Evolutionary conservation across 1,140 invertebrate genomes (phyloP).

Genomic region (Conus betulinus): DNA sequence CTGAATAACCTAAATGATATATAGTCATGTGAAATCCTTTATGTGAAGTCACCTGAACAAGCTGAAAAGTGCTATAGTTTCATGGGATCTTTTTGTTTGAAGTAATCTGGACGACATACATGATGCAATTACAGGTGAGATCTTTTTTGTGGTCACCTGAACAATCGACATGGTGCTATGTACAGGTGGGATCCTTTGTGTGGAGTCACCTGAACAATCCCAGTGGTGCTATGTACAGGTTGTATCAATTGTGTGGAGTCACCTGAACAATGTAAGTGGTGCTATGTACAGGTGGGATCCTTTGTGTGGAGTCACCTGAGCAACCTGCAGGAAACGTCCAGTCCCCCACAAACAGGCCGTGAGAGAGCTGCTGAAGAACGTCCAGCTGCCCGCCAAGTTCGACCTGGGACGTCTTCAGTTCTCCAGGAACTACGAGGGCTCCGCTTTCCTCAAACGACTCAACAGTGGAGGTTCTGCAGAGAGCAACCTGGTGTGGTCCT

Average conservation of each 20-base stretch:
- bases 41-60: too few relatives aligned
- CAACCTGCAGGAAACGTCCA: slow-evolving; percentile 89
- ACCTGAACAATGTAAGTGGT: neutral
- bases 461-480: slow-evolving; percentile 62
- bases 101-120: slow-evolving; percentile 89
- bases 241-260: too few relatives aligned
- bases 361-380: slow-evolving; percentile 85
- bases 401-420: slow-evolving; percentile 89
- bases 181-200: slow-evolving; percentile 90
- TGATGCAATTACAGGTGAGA: too few relatives aligned
- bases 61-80: neutral
- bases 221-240: too few relatives aligned
- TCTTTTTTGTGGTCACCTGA: too few relatives aligned
- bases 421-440: slow-evolving; percentile 87
- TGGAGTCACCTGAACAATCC: slow-evolving; percentile 81
- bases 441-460: slow-evolving; percentile 64
- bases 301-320: slow-evolving; percentile 95
- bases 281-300: slow-evolving; percentile 83
- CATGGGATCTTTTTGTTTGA: slow-evolving; percentile 96
- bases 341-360: slow-evolving; percentile 89
- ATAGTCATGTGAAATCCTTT: too few relatives aligned
- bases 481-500: slow-evolving; percentile 86
- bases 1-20: too few relatives aligned
- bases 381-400: slow-evolving; percentile 83
- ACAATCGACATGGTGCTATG: too few relatives aligned